Evolutionary conservation across 2,888 invertebrate species (phyloP).

Genomic region (Laothoe populi): DNA sequence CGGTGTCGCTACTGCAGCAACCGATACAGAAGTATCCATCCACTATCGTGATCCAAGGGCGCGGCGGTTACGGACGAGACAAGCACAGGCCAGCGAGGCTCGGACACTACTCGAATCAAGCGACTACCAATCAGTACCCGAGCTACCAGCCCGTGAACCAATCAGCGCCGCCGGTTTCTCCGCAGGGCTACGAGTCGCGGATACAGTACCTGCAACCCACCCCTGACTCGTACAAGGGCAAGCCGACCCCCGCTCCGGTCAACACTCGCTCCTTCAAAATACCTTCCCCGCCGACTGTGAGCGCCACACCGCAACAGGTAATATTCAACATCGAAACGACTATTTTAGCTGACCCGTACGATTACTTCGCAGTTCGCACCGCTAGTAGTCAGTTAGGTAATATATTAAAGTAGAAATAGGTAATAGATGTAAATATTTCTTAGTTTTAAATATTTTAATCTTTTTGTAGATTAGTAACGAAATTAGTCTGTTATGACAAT

Average conservation of each 20-base stretch:
- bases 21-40: conserved; percentile 72
- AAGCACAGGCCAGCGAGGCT: conserved; percentile 60
- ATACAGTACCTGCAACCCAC: conserved; percentile 69
- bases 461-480: no score
- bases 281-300: conserved; percentile 75
- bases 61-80: conserved; percentile 67
- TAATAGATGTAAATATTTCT: no score
- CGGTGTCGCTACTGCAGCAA: conserved; percentile 77
- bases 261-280: conserved; percentile 72
- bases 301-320: conserved; percentile 66
- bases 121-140: conserved; percentile 55
- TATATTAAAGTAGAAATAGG: no score
- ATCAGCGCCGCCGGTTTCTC: conserved; percentile 39
- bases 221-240: conserved; percentile 64
- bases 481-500: no score
- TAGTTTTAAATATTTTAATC: no score
- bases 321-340: not conserved
- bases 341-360: no score
- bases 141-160: conserved; percentile 49
- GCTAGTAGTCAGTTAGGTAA: no score
- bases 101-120: conserved; percentile 56
- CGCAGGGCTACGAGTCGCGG: conserved; percentile 50
- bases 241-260: conserved; percentile 45
- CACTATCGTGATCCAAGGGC: conserved; percentile 65
- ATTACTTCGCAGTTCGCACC: no score